Conservation (phyloP, 2,888 invertebrate genomes). For the Agrochola macilenta region DNA sequence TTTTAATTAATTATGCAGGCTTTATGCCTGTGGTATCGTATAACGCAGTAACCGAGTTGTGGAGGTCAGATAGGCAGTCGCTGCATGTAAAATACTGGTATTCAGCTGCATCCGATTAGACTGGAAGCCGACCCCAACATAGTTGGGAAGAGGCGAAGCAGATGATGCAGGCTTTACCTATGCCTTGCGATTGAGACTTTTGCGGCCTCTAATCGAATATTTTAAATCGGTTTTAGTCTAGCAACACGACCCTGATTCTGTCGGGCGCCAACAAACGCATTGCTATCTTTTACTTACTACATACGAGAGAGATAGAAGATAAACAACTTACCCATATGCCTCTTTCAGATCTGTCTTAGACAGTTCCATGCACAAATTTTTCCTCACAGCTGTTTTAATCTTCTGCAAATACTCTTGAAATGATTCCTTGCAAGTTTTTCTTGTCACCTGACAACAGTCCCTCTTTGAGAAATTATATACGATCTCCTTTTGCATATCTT, state of each 20-base stretch:
- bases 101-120: background rate
- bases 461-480: slow-evolving; percentile 77
- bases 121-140: background rate
- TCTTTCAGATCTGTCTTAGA: slow-evolving; percentile 78
- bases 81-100: background rate
- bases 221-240: background rate
- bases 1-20: background rate
- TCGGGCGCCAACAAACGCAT: background rate
- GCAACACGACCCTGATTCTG: background rate
- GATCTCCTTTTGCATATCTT: slow-evolving; percentile 84
- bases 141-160: background rate
- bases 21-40: background rate
- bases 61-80: background rate
- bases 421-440: slow-evolving; percentile 76
- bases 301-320: slow-evolving; percentile 5
- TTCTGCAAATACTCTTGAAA: slow-evolving; percentile 77
- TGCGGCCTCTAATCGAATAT: background rate
- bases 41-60: background rate
- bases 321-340: slow-evolving; percentile 79
- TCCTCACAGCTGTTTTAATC: slow-evolving; percentile 73
- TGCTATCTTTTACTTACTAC: background rate
- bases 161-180: background rate
- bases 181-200: background rate
- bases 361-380: slow-evolving; percentile 77
- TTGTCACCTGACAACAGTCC: slow-evolving; percentile 79